Percentiles rank a stretch among this genome's conserved stretches.
phyloP scores from a whole-genome alignment of 2,888 invertebrate genomes.

The Drosophila paramelanica region DNA sequence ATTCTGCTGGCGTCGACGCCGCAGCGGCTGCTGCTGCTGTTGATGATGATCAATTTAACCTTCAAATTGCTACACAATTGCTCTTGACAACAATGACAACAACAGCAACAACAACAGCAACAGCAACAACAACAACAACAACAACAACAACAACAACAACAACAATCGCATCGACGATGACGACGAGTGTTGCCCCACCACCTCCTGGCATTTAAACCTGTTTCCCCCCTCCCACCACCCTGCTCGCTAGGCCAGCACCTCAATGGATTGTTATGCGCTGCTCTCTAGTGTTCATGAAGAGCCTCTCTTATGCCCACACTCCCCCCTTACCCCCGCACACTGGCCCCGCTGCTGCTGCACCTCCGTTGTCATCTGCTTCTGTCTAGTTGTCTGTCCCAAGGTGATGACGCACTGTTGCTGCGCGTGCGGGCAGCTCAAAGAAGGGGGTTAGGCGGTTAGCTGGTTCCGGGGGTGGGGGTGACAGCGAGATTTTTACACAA shows the following conservation, averaged over 20 bases:
- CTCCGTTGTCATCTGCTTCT: constrained; percentile 23
- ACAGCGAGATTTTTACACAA: too few relatives aligned
- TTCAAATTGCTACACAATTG: constrained; percentile 68
- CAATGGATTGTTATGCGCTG: constrained; percentile 42
- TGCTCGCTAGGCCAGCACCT: not conserved
- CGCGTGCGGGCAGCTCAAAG: constrained; percentile 24
- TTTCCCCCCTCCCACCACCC: not conserved
- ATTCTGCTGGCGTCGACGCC: constrained; percentile 37
- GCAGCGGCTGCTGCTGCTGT: constrained; percentile 18
- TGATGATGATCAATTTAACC: constrained; percentile 74
- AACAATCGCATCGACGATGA: constrained; percentile 11
- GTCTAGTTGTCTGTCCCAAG: constrained; percentile 42
- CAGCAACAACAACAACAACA: constrained; percentile 15
- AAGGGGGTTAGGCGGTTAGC: not conserved
- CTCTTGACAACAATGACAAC: constrained; percentile 66
- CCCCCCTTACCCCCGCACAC: not conserved
- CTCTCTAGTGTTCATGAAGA: constrained; percentile 57
- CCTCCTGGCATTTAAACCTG: constrained; percentile 25
- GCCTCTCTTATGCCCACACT: constrained; percentile 1
- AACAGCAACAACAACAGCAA: constrained; percentile 9
- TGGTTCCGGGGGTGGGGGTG: too few relatives aligned
- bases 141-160: not conserved
- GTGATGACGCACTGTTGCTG: constrained; percentile 55
- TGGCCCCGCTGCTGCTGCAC: not conserved
- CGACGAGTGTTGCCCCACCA: constrained; percentile 11